Evolutionary conservation across 2,113 vertebrate genomes (phyloP).

Genomic region (Neomonachus schauinslandi): DNA sequence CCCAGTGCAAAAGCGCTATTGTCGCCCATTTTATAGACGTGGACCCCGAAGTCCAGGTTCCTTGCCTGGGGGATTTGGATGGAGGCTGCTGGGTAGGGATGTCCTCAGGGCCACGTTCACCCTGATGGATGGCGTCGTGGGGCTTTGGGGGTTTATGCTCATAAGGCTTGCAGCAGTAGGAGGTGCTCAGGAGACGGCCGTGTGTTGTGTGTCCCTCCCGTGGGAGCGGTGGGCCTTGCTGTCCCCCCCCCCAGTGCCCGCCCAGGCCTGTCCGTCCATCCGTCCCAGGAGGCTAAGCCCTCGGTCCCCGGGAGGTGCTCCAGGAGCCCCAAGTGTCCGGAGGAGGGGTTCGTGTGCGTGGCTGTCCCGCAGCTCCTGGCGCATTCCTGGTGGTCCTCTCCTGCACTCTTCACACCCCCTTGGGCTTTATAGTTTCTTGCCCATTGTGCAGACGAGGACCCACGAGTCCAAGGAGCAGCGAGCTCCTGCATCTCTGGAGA

Average conservation of each 20-base stretch:
- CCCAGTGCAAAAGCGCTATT: background rate
- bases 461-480: background rate
- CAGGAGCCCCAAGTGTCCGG: background rate
- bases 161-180: rapidly evolving
- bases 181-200: background rate
- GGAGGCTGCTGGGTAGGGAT: background rate
- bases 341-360: background rate
- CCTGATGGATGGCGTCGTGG: rapidly evolving
- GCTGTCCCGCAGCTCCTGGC: background rate
- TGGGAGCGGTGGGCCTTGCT: background rate
- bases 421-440: background rate
- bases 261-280: background rate
- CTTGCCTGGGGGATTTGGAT: background rate
- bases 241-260: rapidly evolving
- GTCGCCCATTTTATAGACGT: rapidly evolving
- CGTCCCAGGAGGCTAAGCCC: background rate
- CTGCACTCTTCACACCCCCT: no score
- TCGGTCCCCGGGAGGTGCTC: background rate
- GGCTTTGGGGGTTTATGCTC: background rate
- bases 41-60: background rate
- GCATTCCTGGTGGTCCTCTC: background rate
- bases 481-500: background rate
- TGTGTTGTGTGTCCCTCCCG: rapidly evolving
- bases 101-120: background rate
- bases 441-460: background rate